These are phyloP conservation scores for Octodon degus DNA, from an alignment of 2,113 vertebrate species.

Conservation along the genomic window DNA sequence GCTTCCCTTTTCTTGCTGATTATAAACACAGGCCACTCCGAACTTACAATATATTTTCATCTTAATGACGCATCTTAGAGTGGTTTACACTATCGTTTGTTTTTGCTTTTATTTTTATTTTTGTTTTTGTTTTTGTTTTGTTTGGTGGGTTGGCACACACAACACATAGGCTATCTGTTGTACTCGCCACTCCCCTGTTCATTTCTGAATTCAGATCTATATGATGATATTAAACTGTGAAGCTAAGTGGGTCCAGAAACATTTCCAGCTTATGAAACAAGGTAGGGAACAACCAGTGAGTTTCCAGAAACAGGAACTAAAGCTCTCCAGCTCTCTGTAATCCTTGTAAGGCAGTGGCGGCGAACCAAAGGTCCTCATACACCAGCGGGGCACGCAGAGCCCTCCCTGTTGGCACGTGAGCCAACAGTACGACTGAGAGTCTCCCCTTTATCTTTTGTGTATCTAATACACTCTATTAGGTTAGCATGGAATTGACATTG, in stretches of 20 bases:
- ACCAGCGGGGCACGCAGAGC: not conserved
- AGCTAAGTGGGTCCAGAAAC: not conserved
- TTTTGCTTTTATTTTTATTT: not conserved
- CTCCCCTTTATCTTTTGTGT: not conserved
- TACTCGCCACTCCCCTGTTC: not conserved
- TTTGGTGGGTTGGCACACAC: not conserved
- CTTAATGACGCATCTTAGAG: not conserved
- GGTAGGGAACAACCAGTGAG: not conserved
- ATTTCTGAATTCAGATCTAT: conserved; percentile 43
- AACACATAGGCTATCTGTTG: not conserved
- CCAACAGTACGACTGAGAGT: not conserved
- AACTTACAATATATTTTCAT: not conserved
- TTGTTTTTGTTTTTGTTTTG: not conserved
- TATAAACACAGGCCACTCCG: not conserved
- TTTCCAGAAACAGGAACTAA: not conserved
- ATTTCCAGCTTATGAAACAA: not conserved
- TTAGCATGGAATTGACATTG: not conserved
- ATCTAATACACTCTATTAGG: not conserved
- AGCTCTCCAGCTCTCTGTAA: not conserved
- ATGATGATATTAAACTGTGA: conserved; percentile 35
- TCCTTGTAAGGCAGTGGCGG: not conserved
- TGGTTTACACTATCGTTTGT: not conserved
- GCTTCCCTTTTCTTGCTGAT: not conserved
- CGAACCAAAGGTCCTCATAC: not conserved
- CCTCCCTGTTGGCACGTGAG: not conserved